These are phyloP conservation scores for Poliocrania exsul DNA, from an alignment of 2,797 vertebrate species.

Conservation along the genomic window DNA sequence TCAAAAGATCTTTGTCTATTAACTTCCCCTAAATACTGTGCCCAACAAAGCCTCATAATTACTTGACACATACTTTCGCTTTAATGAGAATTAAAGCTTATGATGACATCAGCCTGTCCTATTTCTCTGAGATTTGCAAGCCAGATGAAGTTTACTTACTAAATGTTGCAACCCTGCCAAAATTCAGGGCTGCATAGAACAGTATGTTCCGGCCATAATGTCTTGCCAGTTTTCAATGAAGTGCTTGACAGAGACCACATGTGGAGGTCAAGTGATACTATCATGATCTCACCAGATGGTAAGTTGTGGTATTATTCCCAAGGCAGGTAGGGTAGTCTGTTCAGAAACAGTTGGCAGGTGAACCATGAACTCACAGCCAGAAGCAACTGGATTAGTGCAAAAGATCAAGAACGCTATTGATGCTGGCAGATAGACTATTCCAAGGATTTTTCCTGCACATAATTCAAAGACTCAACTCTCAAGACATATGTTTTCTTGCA, in stretches of 20 bases:
- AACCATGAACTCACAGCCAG: not conserved
- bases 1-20: slow-evolving; percentile 41
- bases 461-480: not conserved
- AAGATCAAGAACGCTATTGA: not conserved
- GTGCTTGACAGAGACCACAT: slow-evolving; percentile 57
- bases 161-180: slow-evolving; percentile 15
- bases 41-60: slow-evolving; percentile 40
- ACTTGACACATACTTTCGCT: slow-evolving; percentile 33
- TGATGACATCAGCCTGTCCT: slow-evolving; percentile 42
- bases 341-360: slow-evolving; percentile 52
- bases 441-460: not conserved
- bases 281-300: slow-evolving; percentile 59
- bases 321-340: slow-evolving; percentile 15
- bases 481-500: not conserved
- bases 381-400: slow-evolving; percentile 32
- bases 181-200: slow-evolving; percentile 34
- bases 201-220: slow-evolving; percentile 55
- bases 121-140: slow-evolving; percentile 14
- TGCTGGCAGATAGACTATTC: not conserved
- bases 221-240: slow-evolving; percentile 61
- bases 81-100: slow-evolving; percentile 20
- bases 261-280: slow-evolving; percentile 45
- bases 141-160: slow-evolving; percentile 49
- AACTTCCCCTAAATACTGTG: slow-evolving; percentile 6
- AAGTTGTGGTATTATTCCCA: slow-evolving; percentile 37